Evolutionary conservation across 2,888 invertebrate genomes (phyloP).

Genomic region (Thysanoteuthis rhombus): DNA sequence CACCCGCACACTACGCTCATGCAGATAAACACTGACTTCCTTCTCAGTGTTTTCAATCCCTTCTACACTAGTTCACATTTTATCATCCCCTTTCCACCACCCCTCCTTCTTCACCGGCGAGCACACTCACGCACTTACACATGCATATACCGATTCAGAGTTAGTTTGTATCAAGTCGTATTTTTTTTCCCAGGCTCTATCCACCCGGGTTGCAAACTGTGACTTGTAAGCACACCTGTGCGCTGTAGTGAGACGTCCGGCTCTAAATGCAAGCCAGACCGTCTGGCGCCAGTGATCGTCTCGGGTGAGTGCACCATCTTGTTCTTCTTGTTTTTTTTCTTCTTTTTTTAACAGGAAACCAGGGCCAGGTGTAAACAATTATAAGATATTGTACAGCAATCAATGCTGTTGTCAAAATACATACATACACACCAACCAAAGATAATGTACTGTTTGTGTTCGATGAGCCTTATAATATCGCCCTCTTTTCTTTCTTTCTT

Average conservation of each 20-base stretch:
- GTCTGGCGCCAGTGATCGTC: conserved; percentile 12
- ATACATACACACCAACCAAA: not conserved
- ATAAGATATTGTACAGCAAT: not conserved
- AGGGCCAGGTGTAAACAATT: not conserved
- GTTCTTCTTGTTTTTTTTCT: not conserved
- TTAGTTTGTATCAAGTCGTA: not conserved
- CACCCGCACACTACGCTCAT: not conserved
- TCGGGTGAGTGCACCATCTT: not conserved
- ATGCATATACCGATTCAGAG: not conserved
- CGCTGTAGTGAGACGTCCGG: conserved; percentile 12
- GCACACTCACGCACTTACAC: not conserved
- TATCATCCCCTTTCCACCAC: not conserved
- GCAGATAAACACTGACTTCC: not conserved
- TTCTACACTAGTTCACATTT: not conserved
- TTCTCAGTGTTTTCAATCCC: not conserved
- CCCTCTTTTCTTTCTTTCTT: not conserved
- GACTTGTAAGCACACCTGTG: not conserved
- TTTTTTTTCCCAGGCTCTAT: not conserved
- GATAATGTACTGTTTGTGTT: not conserved
- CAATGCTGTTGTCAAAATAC: not conserved
- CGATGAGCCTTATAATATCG: not conserved
- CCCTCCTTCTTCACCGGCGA: not conserved
- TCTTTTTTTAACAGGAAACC: not conserved
- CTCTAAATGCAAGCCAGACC: not conserved
- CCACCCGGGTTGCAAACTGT: not conserved